Conservation (phyloP, 2,888 invertebrate genomes). For the Rotaria sp. region DNA sequence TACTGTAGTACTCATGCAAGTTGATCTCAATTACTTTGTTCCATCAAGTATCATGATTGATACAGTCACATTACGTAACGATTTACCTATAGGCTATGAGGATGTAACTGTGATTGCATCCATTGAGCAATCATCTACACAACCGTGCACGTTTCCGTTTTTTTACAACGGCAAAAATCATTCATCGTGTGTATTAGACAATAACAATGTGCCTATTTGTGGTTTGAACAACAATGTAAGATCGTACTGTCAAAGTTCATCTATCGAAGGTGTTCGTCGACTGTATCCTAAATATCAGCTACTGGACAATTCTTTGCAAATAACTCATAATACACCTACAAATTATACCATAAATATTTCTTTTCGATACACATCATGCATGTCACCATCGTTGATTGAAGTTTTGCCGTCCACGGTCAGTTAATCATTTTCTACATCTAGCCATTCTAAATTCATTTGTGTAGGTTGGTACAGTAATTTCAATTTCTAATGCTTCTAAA, state of each 20-base stretch:
- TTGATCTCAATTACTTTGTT: neutral
- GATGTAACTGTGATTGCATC: neutral
- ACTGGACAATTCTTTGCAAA: no score
- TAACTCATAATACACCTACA: no score
- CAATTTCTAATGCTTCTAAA: neutral
- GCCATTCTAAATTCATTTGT: no score
- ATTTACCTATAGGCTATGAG: slow-evolving; percentile 16
- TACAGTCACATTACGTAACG: slow-evolving; percentile 19
- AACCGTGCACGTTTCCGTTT: slow-evolving; percentile 27
- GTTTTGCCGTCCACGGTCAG: no score
- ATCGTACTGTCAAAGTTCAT: no score
- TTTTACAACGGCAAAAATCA: neutral
- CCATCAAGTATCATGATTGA: neutral
- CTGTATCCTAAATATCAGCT: no score
- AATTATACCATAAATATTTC: no score
- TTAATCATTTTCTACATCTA: no score
- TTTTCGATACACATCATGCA: no score
- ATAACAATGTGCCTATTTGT: neutral
- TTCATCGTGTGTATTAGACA: neutral
- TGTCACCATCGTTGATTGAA: no score
- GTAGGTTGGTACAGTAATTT: neutral
- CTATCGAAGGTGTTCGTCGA: no score
- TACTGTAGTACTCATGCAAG: neutral
- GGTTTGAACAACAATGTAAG: no score
- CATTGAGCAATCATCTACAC: neutral